Base-by-base conservation (phyloP, 2,797 vertebrate species). In the Echeneis naucrates region DNA sequence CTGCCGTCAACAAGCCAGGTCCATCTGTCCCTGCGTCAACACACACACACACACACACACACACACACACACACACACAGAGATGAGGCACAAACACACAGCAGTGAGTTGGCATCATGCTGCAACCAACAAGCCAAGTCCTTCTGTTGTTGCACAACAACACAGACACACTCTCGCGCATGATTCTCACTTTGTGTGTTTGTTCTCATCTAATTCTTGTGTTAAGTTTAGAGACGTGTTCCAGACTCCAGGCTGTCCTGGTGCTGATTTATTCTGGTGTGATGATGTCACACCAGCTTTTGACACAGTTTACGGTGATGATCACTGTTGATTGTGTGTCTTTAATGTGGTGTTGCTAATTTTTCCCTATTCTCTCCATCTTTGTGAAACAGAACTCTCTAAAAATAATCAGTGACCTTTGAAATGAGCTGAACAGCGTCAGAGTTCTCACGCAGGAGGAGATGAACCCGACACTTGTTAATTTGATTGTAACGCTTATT, bases 361-460 rank as follows among this genome's bases (percentile, higher is more conserved):
- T 26, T 44, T 5, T 65, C 38, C 5, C 50, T 33, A 12, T 53
- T 68, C 38, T 61, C 12, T 52, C 1, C 59, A 40, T 59, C 30
- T 61, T 19, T 55, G 6, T 50, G 61, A 61, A 5, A 16, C 19
- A 59, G 52, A 38, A 68, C 37, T 56, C 21, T 75, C 63, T 64
- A 63, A 63, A 84, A 81, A 84, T 67, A 83, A 53, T 51, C 27
- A 8, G 37, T 73, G 61, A 75, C 70, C 68, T 85, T 51, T 85
- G 81, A 68, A 54, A 8, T 48, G 61, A 58, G 73, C 51, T 55
- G 33, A 60, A 59, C 69, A 5, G 1, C 44, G 78, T 40, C 6
- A 24, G n/a, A n/a, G 6, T 72, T 68, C 17, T 63, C 37, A 50
- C 27, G 24, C 55, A 69, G 73, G 38, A 56, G 35, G 50, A 60